phyloP scores from a whole-genome alignment of 1,140 invertebrate genomes.

The Colletes latitarsis region DNA sequence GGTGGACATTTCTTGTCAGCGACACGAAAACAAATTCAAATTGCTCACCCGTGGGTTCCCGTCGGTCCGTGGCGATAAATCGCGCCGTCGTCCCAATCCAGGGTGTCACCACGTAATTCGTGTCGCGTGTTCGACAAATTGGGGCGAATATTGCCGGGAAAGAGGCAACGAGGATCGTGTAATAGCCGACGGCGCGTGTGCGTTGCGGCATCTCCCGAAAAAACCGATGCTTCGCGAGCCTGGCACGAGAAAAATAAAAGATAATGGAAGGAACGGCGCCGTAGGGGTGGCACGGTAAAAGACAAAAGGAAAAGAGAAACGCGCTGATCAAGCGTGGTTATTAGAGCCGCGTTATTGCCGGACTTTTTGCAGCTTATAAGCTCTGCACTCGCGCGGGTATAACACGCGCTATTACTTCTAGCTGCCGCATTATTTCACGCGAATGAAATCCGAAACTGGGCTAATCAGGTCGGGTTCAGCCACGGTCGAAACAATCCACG shows the following conservation, averaged over 20 bases:
- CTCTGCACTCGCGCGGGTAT: conserved; percentile 22
- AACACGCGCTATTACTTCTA: conserved; percentile 29
- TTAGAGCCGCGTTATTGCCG: conserved; percentile 47
- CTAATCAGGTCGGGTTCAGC: conserved; percentile 13
- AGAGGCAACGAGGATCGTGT: neutral
- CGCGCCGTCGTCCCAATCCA: neutral
- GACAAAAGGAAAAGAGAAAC: neutral
- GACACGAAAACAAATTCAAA: too few relatives aligned
- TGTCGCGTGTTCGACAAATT: conserved; percentile 3
- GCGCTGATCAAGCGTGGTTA: conserved; percentile 43
- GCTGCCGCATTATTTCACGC: conserved; percentile 12
- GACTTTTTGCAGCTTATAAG: conserved; percentile 55
- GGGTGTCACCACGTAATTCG: neutral
- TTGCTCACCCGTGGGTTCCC: neutral
- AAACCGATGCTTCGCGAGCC: neutral
- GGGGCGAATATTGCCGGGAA: conserved; percentile 23
- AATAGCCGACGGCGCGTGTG: conserved; percentile 11
- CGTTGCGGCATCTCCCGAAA: neutral
- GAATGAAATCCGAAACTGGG: conserved; percentile 36
- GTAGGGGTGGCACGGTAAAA: neutral
- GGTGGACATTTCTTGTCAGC: too few relatives aligned
- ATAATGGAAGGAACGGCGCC: too few relatives aligned
- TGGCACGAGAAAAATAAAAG: neutral
- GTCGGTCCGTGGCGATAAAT: neutral
- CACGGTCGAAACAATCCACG: neutral